Percentiles rank a stretch among this genome's conserved stretches.
phyloP scores from a whole-genome alignment of 2,113 vertebrate genomes.

The Rhea americana region DNA sequence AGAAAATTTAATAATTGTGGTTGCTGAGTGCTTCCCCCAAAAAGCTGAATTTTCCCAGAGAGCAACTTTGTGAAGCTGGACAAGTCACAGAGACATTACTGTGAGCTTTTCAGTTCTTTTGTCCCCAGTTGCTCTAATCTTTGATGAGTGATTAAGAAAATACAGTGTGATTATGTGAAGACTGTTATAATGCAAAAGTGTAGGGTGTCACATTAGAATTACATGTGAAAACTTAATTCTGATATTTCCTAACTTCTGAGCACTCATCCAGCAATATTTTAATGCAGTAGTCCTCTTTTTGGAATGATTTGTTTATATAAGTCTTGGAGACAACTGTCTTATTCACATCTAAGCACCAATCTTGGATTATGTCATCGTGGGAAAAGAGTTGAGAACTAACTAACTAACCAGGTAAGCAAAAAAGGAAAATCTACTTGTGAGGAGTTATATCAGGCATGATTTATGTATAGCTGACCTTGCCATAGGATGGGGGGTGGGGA shows the following conservation, averaged over 20 bases:
- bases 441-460: background rate
- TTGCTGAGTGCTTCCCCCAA: background rate
- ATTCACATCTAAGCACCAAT: background rate
- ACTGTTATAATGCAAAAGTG: background rate
- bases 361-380: background rate
- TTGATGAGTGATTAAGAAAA: background rate
- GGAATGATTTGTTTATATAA: background rate
- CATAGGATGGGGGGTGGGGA: background rate
- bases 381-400: background rate
- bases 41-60: background rate
- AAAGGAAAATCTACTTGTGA: accelerated
- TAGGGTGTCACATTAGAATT: accelerated
- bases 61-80: background rate
- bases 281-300: background rate
- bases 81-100: background rate
- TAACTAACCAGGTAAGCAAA: background rate
- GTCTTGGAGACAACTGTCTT: background rate
- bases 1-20: background rate
- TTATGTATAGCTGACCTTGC: background rate
- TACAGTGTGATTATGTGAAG: background rate
- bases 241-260: background rate
- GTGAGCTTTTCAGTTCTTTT: background rate
- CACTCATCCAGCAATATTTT: background rate
- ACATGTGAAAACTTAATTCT: background rate
- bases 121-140: background rate